Evolutionary conservation across 2,113 vertebrate species (phyloP), one percentile per base, ranked within the genome.

Genomic region (Odocoileus virginianus): DNA sequence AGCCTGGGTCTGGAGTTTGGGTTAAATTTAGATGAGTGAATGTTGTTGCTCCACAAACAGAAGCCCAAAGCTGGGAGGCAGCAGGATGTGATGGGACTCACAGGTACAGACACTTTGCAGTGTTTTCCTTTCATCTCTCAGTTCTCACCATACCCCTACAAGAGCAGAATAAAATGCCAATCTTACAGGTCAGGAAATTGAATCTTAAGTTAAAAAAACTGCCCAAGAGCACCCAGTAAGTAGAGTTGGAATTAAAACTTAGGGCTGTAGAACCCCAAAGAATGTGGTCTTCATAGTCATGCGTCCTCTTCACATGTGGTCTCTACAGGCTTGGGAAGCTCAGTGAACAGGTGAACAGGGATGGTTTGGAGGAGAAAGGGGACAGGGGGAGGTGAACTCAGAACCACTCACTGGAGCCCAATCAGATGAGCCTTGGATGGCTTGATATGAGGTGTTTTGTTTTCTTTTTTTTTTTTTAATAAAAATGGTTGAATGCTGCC

Each of bases 41-140:
- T 36, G 4, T 13, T 43, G 2, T 43, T 28, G 45, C 19, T 54
- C 23, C 1, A 0, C 14, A 57, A 92, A 40, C 45, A 45, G 47
- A 67, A 61, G 60, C 87, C 83, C 30, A 5, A 47, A 67, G 43
- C 58, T 27, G 43, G 33, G 23, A 90, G 74, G 19, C 54, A 36
- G 61, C 47, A 36, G 74, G 58, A 45, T 54, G 45, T 87, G 87
- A 64, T 23, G 6, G 21, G 2, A 14, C 61, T 15, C 2, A 0
- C 4, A 28, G 50, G 21, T n/a, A 6, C 12, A 40, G 74, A 21
- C 14, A 0, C 60, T 33, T 36, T 2, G 19, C 36, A 1, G 2
- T n/a, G 2, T 83, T 8, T 43, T 47, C 54, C 47, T 92, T 13
- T 61, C 52, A 58, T 60, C 54, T 64, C 81, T 61, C 47, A 21